Evolutionary conservation across 2,113 vertebrate genomes (phyloP), one percentile per base, ranked within the genome.

Genomic region (Gavia stellata): DNA sequence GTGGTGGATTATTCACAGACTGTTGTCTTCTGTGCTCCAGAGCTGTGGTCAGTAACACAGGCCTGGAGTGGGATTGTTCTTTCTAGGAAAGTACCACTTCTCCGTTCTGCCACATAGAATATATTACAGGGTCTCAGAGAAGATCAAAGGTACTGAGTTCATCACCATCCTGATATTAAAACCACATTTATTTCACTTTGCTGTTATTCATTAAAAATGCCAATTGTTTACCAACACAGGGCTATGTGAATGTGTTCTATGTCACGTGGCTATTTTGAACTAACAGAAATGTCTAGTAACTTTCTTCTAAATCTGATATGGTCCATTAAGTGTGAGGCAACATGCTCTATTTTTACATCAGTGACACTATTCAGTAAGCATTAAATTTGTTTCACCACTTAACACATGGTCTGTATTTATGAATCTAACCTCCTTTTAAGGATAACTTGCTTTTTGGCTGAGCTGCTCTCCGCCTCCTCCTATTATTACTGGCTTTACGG

Each of bases 371-470:
- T 86, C 89, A 88, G 53, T 88, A 96, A 93, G 47, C 74, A 93
- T 91, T 94, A 86, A 31, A 92, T 91, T 92, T 95, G 50, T 83
- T 96, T 94, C 61, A 91, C 89, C 20, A 49, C 40, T 85, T 94
- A 95, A 82, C 92, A 95, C 81, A 47, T 95, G 91, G 74, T 87
- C 62, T 81, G 45, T 95, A 88, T 92, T 95, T 94, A 97, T 87
- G 81, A 94, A 85, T 91, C 78, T 93, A 96, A 83, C 91, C 78
- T 96, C 95, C 97, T 96, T 97, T 97, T 96, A 97, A 96, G 94
- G 97, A 82, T 63, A 95, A 67, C 59, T 96, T 92, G 71, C 12
- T 59, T 96, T 92, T 95, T 88, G 84, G 58, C 87, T 83, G 55
- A 92, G 47, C 33, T 82, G 10, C 20, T 95, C 18, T 92, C 33